Base-by-base conservation (phyloP, 2,113 vertebrate genomes). In the Peromyscus leucopus region DNA sequence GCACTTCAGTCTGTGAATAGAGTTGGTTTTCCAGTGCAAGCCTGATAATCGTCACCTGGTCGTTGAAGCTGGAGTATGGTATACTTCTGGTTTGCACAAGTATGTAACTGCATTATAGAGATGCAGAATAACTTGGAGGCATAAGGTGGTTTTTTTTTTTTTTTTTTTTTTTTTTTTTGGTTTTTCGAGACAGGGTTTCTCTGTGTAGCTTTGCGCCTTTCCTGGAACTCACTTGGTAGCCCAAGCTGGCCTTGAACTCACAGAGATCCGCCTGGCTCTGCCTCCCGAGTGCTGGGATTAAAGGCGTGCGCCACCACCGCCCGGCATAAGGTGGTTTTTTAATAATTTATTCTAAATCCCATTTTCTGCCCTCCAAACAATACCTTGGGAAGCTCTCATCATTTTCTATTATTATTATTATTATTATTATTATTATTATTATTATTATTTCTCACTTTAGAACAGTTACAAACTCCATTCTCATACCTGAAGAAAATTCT, bases 351-450 rank as follows among this genome's bases (percentile, higher is more conserved):
- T 48, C 63, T 87, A 85, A 69, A 67, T 78, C 3, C 22, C 2
- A 48, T 17, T 69, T 96, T 75, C 2, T 22, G 93, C 19, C 8
- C 63, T 83, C 55, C 80, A 61, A 63, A 78, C 46, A 72, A 72
- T 46, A 92, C 51, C n/a, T 67, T 83, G 79, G 28, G 36, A 0
- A 55, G 39, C n/a, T 92, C 63, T 39, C 28, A 36, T 46, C 72
- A 59, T 9, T 93, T 94, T 93, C 87, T 94, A 31, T 67, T 79
- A 69, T 51, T 74, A 84, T 67, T 79, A 69, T 51, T 74, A 84
- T 59, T 79, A 69, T 46, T 74, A 84, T 59, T 79, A 71, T 17
- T 71, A 71, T 33, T 65, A 65, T 65, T 94, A 39, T 63, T 78
- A 59, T 63, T 78, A 59, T 51, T 67, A 85, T 51, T 79, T 21